Base-by-base conservation (phyloP, 2,888 invertebrate species). In the Xestia sexstrigata region DNA sequence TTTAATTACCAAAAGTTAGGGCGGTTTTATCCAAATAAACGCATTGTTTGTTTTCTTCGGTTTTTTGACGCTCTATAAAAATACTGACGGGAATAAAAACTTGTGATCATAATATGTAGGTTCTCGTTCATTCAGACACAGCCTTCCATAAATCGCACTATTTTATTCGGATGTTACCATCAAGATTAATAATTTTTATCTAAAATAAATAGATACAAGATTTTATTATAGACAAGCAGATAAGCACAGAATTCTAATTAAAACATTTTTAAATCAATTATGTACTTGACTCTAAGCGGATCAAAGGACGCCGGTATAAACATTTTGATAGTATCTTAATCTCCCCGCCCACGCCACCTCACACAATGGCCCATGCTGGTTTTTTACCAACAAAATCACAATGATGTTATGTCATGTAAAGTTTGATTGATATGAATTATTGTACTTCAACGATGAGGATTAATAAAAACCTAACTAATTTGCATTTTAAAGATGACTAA, bases 331-430 rank as follows among this genome's bases (percentile, higher is more conserved):
- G 85, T 87, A 95, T 95, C 95, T 95, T 93, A 93, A 95, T 95
- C 93, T 89, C 78, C 81, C 87, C 94, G 87, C 96, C 96, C 92
- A 95, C 95, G 79, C 84, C 69, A 70, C 72, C 76, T 74, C 83
- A 86, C 90, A 94, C 94, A 94, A 95, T 94, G 91, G 91, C 72
- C 85, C 85, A 79, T 78, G 81, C 87, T 86, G 75, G 84, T 93
- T 94, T 91, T 92, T 89, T 86, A 82, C 88, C 35, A 47, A 92
- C 88, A 93, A 94, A 94, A 94, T 92, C 91, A 90, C 93, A 93
- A 94, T 94, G 89, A 93, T 94, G 93, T 96, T 95, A 95, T 95
- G 95, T 95, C 95, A 95, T 93, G 92, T 93, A 90, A 89, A 84
- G 82, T 90, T 92, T 95, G 94, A 95, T 95, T 95, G 93, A 95